Conservation (phyloP, 2,888 invertebrate species). For the Yponomeuta evonymella region DNA sequence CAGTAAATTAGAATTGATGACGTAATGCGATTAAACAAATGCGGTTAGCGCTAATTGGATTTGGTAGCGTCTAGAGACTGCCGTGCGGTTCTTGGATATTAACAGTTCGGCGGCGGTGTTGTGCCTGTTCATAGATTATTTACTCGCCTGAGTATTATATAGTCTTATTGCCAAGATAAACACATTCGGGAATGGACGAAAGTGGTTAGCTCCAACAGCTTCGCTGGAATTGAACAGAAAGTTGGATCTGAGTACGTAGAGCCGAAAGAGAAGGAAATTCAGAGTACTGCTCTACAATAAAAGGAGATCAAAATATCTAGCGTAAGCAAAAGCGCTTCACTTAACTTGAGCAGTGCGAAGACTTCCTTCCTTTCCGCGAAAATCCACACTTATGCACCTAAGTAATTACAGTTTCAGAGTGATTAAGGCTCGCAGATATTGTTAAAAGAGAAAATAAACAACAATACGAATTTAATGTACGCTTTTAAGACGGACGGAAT, state of each 20-base stretch:
- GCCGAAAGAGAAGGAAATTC: no score
- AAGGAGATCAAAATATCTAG: no score
- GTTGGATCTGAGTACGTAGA: no score
- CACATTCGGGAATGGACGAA: no score
- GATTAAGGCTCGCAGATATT: conserved; percentile 14
- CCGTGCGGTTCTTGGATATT: neutral
- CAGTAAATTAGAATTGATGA: conserved; percentile 26
- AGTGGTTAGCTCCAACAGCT: no score
- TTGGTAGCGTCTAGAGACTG: conserved; percentile 4
- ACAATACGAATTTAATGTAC: conserved; percentile 23
- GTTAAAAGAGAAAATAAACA: conserved; percentile 20
- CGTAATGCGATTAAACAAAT: conserved; percentile 26
- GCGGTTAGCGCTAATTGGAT: conserved; percentile 15
- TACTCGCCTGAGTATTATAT: neutral
- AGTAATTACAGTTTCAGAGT: conserved; percentile 8
- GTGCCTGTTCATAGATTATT: neutral
- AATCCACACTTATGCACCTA: neutral
- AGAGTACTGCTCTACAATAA: no score
- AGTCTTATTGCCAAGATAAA: no score
- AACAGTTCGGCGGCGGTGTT: neutral
- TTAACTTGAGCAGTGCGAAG: no score
- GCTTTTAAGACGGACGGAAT: conserved; percentile 17
- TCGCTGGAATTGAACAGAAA: no score
- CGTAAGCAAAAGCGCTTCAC: no score
- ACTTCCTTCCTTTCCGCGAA: no score